Conservation (phyloP, 2,888 invertebrate genomes). For the Nebria brevicollis region DNA sequence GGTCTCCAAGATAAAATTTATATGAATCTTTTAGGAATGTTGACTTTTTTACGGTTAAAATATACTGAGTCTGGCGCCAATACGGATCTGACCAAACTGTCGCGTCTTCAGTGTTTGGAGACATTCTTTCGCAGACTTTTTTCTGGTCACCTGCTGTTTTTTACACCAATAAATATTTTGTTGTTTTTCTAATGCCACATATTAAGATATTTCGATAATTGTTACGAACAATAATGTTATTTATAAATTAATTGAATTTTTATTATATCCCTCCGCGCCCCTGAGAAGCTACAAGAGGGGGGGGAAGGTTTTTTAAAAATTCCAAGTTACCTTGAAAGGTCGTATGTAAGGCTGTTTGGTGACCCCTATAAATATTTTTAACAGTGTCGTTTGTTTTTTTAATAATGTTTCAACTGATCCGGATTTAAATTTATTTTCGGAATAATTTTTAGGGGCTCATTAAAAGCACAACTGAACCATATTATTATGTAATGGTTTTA, state of each 20-base stretch:
- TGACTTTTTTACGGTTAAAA: not conserved
- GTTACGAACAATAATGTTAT: not conserved
- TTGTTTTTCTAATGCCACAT: conserved; percentile 1
- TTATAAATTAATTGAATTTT: not conserved
- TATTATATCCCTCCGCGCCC: not conserved
- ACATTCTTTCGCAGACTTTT: not conserved
- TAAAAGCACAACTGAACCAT: no score
- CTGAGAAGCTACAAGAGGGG: not conserved
- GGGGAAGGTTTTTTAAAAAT: not conserved
- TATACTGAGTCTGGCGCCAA: not conserved
- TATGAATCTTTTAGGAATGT: not conserved
- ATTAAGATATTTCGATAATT: conserved; percentile 1
- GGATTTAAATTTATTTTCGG: no score
- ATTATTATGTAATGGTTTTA: no score
- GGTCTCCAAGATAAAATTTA: not conserved
- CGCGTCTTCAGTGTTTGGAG: not conserved
- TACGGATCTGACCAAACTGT: not conserved
- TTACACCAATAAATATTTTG: not conserved
- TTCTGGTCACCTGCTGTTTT: not conserved
- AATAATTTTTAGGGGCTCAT: no score
- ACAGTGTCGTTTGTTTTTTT: not conserved
- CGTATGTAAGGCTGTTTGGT: not conserved
- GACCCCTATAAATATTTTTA: conserved; percentile 1
- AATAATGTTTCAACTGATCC: not conserved
- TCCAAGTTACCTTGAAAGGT: not conserved